Base-by-base conservation (phyloP, 2,888 invertebrate species). In the Acleris sparsana region DNA sequence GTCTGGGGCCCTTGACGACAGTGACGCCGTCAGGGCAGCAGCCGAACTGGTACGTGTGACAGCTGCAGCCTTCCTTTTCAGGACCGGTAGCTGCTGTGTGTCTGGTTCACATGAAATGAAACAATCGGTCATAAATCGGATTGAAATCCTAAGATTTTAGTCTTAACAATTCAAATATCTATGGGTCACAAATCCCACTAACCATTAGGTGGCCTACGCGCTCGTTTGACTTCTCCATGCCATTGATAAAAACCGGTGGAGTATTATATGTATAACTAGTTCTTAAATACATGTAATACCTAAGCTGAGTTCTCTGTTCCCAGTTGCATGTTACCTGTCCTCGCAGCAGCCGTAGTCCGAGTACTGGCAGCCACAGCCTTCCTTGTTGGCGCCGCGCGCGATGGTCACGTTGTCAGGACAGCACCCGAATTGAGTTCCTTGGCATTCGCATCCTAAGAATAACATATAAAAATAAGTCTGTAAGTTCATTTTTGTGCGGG, bases 11-110 rank as follows among this genome's bases (percentile, higher is more conserved):
- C 79, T 94, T 94, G 5, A 97, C 97, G 61, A 93, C 85, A 0
- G 95, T 95, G 68, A 95, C 86, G 0, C 97, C 97, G 87, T 98
- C 97, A 0, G 96, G 94, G 78, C 98, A 98, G 80, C 98, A 98
- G 2, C 98, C 98, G 81, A 97, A 97, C 81, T 97, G 97, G 90
- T 95, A 96, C 0, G 97, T 96, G 79, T 95, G 94, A 79, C 97
- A 97, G 0, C 94, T 93, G 80, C 99, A 99, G 13, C 98, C 99
- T 74, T 96, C 94, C 77, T 93, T 95, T 71, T 96, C 94, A 0
- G 96, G 94, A 11, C 98, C 98, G 39, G 88, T 83, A 0, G 99
- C 97, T 58, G 95, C 94, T 16, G 97, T 95, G 80, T 95, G 85
- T 69, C 93, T 93, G 72, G 18, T 56, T 53, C 43, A 22, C 52